phyloP scores from a whole-genome alignment of 2,888 invertebrate species.

The Torymus tubicola region DNA sequence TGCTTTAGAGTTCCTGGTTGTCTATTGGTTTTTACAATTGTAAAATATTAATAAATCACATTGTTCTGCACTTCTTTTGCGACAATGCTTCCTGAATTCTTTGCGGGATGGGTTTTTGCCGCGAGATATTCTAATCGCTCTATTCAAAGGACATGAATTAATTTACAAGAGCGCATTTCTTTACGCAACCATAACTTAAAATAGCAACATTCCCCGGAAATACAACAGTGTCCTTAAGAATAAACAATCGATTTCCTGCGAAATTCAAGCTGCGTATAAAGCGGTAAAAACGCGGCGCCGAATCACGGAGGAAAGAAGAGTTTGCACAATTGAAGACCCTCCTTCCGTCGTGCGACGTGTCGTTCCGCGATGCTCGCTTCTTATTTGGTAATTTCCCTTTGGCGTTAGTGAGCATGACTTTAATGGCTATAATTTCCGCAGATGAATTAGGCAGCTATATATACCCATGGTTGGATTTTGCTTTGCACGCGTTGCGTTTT shows the following conservation, averaged over 20 bases:
- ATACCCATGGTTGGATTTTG: slow-evolving; percentile 16
- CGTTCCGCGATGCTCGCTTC: slow-evolving; percentile 51
- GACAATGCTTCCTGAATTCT: too few species aligned
- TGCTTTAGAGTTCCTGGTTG: too few species aligned
- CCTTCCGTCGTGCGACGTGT: slow-evolving; percentile 23
- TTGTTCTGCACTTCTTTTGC: too few species aligned
- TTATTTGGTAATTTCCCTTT: slow-evolving; percentile 51
- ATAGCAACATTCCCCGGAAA: background rate
- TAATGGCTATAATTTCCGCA: slow-evolving; percentile 36
- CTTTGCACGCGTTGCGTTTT: background rate
- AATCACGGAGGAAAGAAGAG: slow-evolving; percentile 40
- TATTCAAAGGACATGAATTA: too few species aligned
- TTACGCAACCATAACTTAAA: background rate
- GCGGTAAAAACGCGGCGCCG: slow-evolving; percentile 7
- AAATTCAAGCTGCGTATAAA: background rate
- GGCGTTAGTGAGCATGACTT: slow-evolving; percentile 11
- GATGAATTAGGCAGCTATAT: slow-evolving; percentile 7
- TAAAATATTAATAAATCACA: too few species aligned
- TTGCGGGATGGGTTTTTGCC: too few species aligned
- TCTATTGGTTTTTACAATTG: too few species aligned
- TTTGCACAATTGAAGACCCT: slow-evolving; percentile 36
- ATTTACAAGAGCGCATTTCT: too few species aligned
- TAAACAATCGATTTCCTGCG: slow-evolving; percentile 36
- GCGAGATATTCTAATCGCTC: too few species aligned
- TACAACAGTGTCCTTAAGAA: background rate